Percentiles rank a stretch among this genome's conserved stretches.
Evolutionary conservation across 2,797 vertebrate species (phyloP).

Genomic region (Tachyglossus aculeatus): DNA sequence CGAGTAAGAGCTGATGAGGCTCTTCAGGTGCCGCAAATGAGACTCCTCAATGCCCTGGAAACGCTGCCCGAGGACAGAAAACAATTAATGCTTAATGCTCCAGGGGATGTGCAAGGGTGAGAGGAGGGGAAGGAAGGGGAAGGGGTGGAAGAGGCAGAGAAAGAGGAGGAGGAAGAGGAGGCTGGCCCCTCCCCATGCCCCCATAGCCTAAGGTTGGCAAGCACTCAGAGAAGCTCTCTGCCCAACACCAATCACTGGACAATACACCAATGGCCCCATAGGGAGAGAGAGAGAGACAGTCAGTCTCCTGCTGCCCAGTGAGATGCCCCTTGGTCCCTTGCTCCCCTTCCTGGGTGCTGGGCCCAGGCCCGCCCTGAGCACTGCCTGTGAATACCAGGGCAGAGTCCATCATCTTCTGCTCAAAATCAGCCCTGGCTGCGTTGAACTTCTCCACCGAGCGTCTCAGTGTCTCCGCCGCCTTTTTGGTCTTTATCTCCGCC

Average conservation of each 20-base stretch:
- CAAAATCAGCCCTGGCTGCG: slow-evolving; percentile 86
- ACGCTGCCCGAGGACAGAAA: slow-evolving; percentile 69
- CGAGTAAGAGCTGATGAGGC: slow-evolving; percentile 88
- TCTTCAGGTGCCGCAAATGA: slow-evolving; percentile 91
- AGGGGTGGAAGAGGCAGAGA: fast-evolving
- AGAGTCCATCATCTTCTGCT: slow-evolving; percentile 93
- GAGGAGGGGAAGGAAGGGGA: fast-evolving
- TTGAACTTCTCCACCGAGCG: slow-evolving; percentile 92
- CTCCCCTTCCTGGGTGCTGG: no score
- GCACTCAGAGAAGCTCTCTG: no score
- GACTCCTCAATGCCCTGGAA: slow-evolving; percentile 93
- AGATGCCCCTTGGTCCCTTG: no score
- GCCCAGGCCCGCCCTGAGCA: fast-evolving
- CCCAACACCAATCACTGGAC: no score
- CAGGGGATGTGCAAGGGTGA: no score
- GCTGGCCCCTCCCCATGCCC: no score
- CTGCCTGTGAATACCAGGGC: slow-evolving; percentile 77
- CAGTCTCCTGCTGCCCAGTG: no score
- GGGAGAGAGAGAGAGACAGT: no score
- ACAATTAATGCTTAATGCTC: no score
- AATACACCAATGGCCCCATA: no score
- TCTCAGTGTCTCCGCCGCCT: slow-evolving; percentile 85
- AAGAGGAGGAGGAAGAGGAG: no score
- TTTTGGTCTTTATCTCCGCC: slow-evolving; percentile 94
- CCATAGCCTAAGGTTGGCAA: no score